phyloP scores from a whole-genome alignment of 2,113 vertebrate species.

The Haliaeetus leucogaster region DNA sequence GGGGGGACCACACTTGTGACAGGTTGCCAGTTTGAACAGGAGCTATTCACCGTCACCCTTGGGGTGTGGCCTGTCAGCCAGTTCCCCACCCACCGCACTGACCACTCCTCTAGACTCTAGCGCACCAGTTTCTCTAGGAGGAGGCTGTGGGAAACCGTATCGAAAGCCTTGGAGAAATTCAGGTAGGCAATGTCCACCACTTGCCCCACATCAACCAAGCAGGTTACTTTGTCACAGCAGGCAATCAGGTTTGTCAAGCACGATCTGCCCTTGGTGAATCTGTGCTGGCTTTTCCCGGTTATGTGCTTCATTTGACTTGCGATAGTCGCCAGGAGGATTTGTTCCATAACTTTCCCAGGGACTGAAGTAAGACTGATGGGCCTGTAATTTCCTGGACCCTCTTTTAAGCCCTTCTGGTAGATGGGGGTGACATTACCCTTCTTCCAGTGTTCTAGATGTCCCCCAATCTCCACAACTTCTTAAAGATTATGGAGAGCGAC shows the following conservation, averaged over 20 bases:
- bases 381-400: too few relatives aligned
- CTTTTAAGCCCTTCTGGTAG: too few relatives aligned
- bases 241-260: background rate
- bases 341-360: too few relatives aligned
- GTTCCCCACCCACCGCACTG: too few relatives aligned
- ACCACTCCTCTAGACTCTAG: background rate
- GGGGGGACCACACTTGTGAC: too few relatives aligned
- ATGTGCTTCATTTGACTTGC: background rate
- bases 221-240: background rate
- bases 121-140: rapidly evolving
- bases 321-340: background rate
- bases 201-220: background rate
- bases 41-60: background rate
- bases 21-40: background rate
- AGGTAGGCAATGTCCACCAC: background rate
- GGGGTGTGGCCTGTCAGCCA: background rate
- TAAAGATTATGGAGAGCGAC: too few relatives aligned
- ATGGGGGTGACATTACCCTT: too few relatives aligned
- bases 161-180: background rate
- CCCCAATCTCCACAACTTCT: too few relatives aligned
- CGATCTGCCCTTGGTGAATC: background rate
- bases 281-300: background rate
- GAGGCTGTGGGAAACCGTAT: background rate
- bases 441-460: too few relatives aligned
- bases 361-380: too few relatives aligned